A percentile compares a stretch with the other conserved stretches of the same genome.
phyloP scores from a whole-genome alignment of 2,113 vertebrate species.

The Ophiodon elongatus region DNA sequence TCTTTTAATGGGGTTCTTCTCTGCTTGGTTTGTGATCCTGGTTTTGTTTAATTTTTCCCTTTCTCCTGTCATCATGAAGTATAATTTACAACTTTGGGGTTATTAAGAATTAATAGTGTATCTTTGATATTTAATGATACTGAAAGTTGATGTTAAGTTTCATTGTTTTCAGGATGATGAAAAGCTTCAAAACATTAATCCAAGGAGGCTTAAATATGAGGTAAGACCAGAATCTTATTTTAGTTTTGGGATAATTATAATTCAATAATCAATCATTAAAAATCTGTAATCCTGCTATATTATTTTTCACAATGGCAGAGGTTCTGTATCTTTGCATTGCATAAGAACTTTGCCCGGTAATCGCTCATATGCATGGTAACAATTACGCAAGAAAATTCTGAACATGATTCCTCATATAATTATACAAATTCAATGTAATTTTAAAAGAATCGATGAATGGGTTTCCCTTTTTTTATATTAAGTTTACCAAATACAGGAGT shows the following conservation, averaged over 20 bases:
- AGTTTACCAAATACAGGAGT: background rate
- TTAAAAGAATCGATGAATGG: background rate
- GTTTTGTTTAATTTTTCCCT: background rate
- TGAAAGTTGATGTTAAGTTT: background rate
- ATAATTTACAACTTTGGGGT: background rate
- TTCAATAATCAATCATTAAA: background rate
- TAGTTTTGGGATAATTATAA: background rate
- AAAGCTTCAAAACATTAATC: conserved; percentile 56
- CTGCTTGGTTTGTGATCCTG: conserved; percentile 4
- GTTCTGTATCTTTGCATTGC: background rate
- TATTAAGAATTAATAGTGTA: background rate
- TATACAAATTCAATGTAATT: background rate
- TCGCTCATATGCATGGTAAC: background rate
- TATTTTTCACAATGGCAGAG: background rate
- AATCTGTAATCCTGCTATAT: background rate
- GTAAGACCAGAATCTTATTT: conserved; percentile 54
- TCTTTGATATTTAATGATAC: background rate
- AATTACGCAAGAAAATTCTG: background rate
- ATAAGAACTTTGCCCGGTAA: background rate
- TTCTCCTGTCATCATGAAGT: background rate
- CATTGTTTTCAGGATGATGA: conserved; percentile 76
- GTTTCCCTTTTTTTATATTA: conserved; percentile 3
- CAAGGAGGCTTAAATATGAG: conserved; percentile 80
- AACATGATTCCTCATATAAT: background rate
- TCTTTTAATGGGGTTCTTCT: conserved; percentile 13